Percentiles rank a stretch among this genome's conserved stretches.
Evolutionary conservation across 2,113 vertebrate genomes (phyloP).

Genomic region (Anas platyrhynchos): DNA sequence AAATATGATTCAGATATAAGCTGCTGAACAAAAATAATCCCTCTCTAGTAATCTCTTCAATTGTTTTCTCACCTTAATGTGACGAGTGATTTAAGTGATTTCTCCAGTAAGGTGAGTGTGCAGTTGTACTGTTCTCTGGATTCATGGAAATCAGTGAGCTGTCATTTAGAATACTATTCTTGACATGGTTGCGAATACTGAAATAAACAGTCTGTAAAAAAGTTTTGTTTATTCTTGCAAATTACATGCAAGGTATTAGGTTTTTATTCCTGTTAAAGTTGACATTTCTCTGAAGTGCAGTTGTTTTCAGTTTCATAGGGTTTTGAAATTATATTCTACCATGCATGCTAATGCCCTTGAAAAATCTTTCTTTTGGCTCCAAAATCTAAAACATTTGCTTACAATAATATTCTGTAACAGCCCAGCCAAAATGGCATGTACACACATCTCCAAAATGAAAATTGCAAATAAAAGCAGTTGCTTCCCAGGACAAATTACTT

Average conservation of each 20-base stretch:
- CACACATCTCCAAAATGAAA: neutral
- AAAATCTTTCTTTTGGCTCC: neutral
- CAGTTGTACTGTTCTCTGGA: neutral
- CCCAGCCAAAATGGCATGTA: neutral
- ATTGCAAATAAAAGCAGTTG: constrained; percentile 30
- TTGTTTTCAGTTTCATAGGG: neutral
- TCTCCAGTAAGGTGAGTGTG: neutral
- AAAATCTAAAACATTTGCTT: neutral
- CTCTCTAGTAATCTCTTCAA: neutral
- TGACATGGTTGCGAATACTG: neutral
- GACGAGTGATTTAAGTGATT: neutral
- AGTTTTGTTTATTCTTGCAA: neutral
- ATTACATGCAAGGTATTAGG: neutral
- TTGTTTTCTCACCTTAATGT: neutral
- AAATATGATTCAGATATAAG: neutral
- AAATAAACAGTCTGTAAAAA: neutral
- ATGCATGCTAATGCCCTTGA: neutral
- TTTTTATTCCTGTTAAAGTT: constrained; percentile 7
- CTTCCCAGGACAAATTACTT: constrained; percentile 17
- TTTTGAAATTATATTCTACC: neutral
- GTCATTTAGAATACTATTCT: neutral
- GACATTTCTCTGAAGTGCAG: neutral
- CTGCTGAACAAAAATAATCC: neutral
- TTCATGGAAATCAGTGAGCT: neutral
- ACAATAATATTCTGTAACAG: neutral